Evolutionary conservation across 2,113 vertebrate species (phyloP), one percentile per base, ranked within the genome.

Genomic region (Ceyx cyanopectus): DNA sequence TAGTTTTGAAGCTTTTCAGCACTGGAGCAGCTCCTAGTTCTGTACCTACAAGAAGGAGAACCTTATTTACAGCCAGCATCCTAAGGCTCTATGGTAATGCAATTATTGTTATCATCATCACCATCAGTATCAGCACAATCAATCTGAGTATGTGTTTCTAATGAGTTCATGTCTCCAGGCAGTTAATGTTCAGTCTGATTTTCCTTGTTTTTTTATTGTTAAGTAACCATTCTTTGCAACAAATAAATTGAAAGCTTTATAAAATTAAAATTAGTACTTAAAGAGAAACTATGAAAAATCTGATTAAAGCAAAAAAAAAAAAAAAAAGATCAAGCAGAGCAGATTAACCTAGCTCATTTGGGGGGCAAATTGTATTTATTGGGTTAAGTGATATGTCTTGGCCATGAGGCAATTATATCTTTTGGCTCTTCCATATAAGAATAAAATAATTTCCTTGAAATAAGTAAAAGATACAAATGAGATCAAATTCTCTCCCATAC

Each of bases 41-140:
- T 77, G 48, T 37, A 94, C 75, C 63, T 81, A 66, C 24, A 54
- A 46, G 50, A 82, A 85, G 9, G 19, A 79, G 66, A 94, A 93
- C 54, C 51, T 80, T 10, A 12, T 91, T 92, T 85, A 66, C 63
- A 94, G 62, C 67, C 34, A 24, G 57, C n/a, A 80, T 87, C 92
- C 87, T 90, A 76, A 79, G 89, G 90, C 89, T 43, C 45, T 87
- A 77, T 60, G 79, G 51, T 72, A 93, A 91, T 56, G 70, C 46
- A 94, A 82, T 93, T 90, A 88, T 90, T 81, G 80, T 72, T 22
- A 94, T 82, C 82, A 90, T 63, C 82, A 90, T 63, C 68, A 76
- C 75, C 85, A 80, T 74, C 79, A 67, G 62, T 83, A 94, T 87
- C 92, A 91, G 60, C 54, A 29, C 60, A 87, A 93, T 95, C 91